A percentile compares a stretch with the other conserved stretches of the same genome.
These are phyloP conservation scores for Varecia variegata DNA, from an alignment of 2,797 vertebrate species.

Conservation along the genomic window DNA sequence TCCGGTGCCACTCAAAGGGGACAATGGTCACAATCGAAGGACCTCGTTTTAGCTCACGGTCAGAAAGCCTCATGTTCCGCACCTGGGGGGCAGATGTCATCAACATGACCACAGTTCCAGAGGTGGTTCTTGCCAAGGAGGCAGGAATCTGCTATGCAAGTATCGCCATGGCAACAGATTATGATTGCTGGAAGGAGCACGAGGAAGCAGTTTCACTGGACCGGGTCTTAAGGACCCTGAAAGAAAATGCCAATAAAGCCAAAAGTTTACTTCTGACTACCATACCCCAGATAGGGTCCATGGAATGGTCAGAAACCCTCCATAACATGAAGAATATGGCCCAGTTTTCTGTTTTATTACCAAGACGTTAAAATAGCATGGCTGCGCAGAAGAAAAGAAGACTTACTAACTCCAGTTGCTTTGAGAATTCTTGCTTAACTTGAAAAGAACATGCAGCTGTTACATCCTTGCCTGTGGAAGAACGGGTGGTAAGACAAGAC, in stretches of 20 bases:
- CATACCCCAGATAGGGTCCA: constrained; percentile 94
- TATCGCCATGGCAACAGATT: constrained; percentile 98
- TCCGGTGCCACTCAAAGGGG: constrained; percentile 92
- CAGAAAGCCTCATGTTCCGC: constrained; percentile 95
- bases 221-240: constrained; percentile 96
- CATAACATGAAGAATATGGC: constrained; percentile 89
- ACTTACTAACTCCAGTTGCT: neutral
- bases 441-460: neutral
- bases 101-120: constrained; percentile 98
- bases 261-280: constrained; percentile 95
- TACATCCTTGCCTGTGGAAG: neutral
- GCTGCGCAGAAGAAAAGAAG: neutral
- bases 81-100: constrained; percentile 96
- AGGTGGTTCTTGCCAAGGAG: constrained; percentile 97
- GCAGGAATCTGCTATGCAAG: constrained; percentile 96
- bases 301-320: constrained; percentile 93
- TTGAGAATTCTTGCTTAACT: neutral
- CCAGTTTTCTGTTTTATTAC: constrained; percentile 91
- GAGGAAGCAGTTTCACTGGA: constrained; percentile 97
- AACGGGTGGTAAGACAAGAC: neutral
- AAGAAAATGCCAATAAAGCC: constrained; percentile 97
- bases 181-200: constrained; percentile 98
- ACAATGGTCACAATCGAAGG: constrained; percentile 95
- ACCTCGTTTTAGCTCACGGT: constrained; percentile 94
- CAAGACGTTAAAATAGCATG: constrained; percentile 88